These are phyloP conservation scores for Cryptoblepharus egeriae DNA, from an alignment of 2,797 vertebrate species.

Conservation along the genomic window DNA sequence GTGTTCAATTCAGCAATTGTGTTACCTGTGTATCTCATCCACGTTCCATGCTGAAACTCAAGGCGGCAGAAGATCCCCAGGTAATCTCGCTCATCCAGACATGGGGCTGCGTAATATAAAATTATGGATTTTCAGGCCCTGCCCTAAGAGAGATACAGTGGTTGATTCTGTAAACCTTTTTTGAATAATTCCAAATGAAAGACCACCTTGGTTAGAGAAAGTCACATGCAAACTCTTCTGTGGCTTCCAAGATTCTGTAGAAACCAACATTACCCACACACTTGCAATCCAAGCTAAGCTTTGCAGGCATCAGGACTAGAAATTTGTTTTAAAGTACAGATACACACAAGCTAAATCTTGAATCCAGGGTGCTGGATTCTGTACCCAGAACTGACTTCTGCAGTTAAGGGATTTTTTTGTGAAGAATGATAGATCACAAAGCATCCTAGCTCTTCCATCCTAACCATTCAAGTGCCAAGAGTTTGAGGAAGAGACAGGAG, in stretches of 20 bases:
- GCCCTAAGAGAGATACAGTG: no score
- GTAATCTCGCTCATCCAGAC: no score
- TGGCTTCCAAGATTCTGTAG: background rate
- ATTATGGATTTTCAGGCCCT: no score
- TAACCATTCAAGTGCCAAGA: background rate
- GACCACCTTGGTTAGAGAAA: background rate
- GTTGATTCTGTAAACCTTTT: no score
- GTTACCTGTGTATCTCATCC: no score
- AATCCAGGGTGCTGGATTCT: background rate
- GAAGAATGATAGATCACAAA: background rate
- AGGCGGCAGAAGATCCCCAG: no score
- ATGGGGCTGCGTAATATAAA: no score
- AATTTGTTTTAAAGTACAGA: background rate
- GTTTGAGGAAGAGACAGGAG: background rate
- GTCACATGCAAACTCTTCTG: background rate
- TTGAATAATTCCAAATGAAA: no score
- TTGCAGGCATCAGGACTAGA: background rate
- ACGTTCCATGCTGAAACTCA: no score
- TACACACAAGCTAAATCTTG: background rate
- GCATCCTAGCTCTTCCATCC: background rate
- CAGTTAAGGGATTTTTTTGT: background rate
- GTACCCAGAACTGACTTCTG: background rate
- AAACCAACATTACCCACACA: background rate
- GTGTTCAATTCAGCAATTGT: no score
- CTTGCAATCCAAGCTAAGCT: background rate